phyloP scores from a whole-genome alignment of 2,888 invertebrate genomes.

The Dasysyrphus tricinctus region DNA sequence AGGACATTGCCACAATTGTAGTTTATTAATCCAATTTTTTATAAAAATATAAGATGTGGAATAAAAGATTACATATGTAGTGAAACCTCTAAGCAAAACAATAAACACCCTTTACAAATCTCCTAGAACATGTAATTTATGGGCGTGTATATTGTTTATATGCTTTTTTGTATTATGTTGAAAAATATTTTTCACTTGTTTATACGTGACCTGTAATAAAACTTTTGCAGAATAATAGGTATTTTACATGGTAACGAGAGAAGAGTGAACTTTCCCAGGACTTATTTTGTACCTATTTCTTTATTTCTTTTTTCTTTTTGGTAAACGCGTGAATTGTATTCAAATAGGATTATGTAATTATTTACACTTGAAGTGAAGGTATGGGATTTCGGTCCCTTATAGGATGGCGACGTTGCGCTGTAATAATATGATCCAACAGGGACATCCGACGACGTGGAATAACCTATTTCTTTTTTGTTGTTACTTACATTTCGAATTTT shows the following conservation, averaged over 20 bases:
- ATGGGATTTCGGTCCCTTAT: constrained; percentile 27
- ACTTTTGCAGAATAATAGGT: constrained; percentile 62
- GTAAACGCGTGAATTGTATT: constrained; percentile 56
- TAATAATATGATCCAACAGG: constrained; percentile 28
- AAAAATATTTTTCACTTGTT: constrained; percentile 68
- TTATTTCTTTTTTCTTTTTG: constrained; percentile 24
- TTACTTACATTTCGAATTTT: background rate
- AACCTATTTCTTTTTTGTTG: constrained; percentile 24
- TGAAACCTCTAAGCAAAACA: background rate
- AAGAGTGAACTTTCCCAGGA: constrained; percentile 59
- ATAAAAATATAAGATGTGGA: background rate
- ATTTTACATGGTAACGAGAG: constrained; percentile 60
- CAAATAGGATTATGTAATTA: constrained; percentile 72
- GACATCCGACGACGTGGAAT: constrained; percentile 15
- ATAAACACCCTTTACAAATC: constrained; percentile 5
- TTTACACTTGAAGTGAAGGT: constrained; percentile 51
- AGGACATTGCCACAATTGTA: too few relatives aligned
- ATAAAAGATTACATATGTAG: background rate
- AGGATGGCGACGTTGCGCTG: constrained; percentile 18
- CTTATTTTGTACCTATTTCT: constrained; percentile 27
- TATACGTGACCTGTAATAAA: constrained; percentile 73
- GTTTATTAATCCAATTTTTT: too few relatives aligned
- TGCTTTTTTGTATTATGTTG: constrained; percentile 39
- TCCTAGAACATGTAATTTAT: constrained; percentile 70
- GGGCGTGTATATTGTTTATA: constrained; percentile 56